Conservation (phyloP, 2,113 vertebrate species). For the Morone chrysops region DNA sequence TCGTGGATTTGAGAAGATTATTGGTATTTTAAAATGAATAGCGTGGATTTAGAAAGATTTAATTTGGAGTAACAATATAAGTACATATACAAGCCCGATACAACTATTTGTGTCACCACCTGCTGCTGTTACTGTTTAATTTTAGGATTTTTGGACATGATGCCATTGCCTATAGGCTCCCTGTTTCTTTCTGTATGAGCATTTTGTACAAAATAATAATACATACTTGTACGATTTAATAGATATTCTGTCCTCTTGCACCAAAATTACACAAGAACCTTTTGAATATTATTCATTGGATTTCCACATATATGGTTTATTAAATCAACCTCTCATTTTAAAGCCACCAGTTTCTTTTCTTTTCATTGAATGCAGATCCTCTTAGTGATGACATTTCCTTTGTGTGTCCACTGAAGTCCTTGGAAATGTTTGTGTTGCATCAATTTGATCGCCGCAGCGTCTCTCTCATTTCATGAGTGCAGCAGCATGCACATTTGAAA, state of each 20-base stretch:
- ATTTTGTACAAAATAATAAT: not conserved
- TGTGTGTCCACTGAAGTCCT: slow-evolving; percentile 69
- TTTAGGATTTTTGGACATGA: slow-evolving; percentile 1
- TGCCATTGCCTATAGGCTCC: not conserved
- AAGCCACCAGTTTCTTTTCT: slow-evolving; percentile 19
- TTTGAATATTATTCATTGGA: slow-evolving; percentile 19
- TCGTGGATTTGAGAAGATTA: not conserved
- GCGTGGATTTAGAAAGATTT: not conserved
- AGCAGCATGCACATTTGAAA: slow-evolving; percentile 73
- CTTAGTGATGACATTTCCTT: slow-evolving; percentile 71
- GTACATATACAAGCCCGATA: slow-evolving; percentile 1
- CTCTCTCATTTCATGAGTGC: slow-evolving; percentile 80
- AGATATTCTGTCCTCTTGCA: slow-evolving; percentile 2
- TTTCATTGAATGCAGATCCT: slow-evolving; percentile 58
- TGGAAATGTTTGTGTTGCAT: slow-evolving; percentile 71
- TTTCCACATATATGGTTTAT: slow-evolving; percentile 42
- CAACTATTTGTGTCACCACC: slow-evolving; percentile 9
- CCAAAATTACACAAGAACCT: not conserved
- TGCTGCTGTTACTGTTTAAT: slow-evolving; percentile 24
- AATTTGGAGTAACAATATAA: not conserved
- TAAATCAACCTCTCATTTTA: slow-evolving; percentile 51
- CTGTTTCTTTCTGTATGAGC: not conserved
- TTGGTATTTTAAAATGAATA: slow-evolving; percentile 6
- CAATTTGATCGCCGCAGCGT: slow-evolving; percentile 57
- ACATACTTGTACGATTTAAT: not conserved